Conservation (phyloP, 2,888 invertebrate genomes). For the Nomada ruficornis region DNA sequence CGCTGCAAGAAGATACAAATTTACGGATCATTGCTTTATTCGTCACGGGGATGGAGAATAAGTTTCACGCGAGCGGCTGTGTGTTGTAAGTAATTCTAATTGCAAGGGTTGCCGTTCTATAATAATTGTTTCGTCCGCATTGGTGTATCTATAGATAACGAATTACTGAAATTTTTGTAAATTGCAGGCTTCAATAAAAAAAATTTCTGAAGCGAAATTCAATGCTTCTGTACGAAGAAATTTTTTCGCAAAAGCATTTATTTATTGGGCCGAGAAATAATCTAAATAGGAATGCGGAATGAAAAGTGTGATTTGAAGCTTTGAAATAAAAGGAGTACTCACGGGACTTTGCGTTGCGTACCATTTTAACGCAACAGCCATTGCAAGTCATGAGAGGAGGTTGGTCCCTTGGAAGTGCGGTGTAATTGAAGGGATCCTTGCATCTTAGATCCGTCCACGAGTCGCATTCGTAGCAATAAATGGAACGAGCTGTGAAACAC, state of each 20-base stretch:
- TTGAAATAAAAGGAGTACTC: slow-evolving; percentile 84
- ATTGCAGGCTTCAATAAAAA: too few relatives aligned
- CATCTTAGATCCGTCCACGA: slow-evolving; percentile 96
- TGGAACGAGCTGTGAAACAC: slow-evolving; percentile 89
- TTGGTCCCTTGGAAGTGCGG: slow-evolving; percentile 93
- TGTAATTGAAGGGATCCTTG: slow-evolving; percentile 97
- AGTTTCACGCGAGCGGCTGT: too few relatives aligned
- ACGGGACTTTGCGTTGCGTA: slow-evolving; percentile 95
- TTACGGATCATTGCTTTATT: neutral
- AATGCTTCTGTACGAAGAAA: neutral
- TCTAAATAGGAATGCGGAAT: neutral
- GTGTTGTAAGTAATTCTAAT: too few relatives aligned
- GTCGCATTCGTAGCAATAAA: slow-evolving; percentile 97
- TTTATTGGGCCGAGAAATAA: neutral
- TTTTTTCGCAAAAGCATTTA: too few relatives aligned
- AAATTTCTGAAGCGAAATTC: too few relatives aligned
- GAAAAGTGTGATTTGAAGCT: neutral
- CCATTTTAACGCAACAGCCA: slow-evolving; percentile 98
- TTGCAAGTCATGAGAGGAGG: slow-evolving; percentile 95
- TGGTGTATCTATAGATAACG: too few relatives aligned
- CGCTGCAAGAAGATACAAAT: slow-evolving; percentile 86
- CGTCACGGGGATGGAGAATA: too few relatives aligned
- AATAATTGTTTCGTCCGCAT: too few relatives aligned
- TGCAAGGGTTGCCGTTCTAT: too few relatives aligned
- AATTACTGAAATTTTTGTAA: too few relatives aligned